Evolutionary conservation across 2,113 vertebrate species (phyloP).

Genomic region (Tricholaema leucomelas): DNA sequence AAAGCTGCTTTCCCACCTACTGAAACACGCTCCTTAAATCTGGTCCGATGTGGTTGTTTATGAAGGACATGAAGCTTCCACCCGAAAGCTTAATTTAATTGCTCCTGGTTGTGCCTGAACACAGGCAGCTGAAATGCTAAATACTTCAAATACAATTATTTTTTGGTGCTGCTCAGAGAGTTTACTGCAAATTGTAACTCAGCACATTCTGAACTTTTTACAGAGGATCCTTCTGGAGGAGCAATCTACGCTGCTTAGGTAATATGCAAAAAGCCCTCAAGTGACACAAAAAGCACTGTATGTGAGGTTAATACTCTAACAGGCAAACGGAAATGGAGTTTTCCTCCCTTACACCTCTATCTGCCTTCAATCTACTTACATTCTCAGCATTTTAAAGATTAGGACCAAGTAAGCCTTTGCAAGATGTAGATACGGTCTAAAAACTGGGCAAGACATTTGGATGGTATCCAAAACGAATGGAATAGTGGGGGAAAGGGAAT

Average conservation of each 20-base stretch:
- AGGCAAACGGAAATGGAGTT: background rate
- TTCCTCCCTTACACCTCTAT: background rate
- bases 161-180: background rate
- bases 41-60: background rate
- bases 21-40: slow-evolving; percentile 19
- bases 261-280: background rate
- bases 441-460: background rate
- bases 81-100: background rate
- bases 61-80: background rate
- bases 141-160: background rate
- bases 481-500: background rate
- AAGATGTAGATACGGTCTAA: background rate
- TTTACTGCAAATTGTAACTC: background rate
- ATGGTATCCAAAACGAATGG: background rate
- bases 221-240: background rate
- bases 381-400: background rate
- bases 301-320: background rate
- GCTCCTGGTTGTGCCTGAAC: background rate
- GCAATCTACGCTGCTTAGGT: background rate
- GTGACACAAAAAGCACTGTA: background rate
- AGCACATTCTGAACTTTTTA: background rate
- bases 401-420: background rate
- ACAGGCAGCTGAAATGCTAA: background rate
- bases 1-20: slow-evolving; percentile 11
- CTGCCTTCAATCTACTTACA: background rate